Percentiles rank a stretch among this genome's conserved stretches.
Conservation (phyloP, 2,888 invertebrate species). For the Desoria tigrina region DNA sequence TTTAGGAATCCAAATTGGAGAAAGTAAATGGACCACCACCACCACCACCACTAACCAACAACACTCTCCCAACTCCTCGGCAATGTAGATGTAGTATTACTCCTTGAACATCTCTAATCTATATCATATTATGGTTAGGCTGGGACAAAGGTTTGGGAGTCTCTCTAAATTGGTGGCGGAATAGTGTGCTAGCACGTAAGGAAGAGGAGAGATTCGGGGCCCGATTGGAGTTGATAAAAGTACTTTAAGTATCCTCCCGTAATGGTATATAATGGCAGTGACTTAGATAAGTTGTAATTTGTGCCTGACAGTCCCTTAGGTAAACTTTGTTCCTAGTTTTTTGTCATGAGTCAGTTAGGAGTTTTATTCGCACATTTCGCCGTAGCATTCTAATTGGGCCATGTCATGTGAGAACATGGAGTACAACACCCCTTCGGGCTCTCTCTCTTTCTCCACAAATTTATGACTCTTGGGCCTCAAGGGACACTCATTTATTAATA, state of each 20-base stretch:
- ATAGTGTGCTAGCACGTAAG: too few species aligned
- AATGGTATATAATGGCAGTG: slow-evolving; percentile 48
- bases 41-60: too few species aligned
- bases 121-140: too few species aligned
- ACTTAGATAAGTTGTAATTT: slow-evolving; percentile 54
- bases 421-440: slow-evolving; percentile 21
- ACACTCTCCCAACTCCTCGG: too few species aligned
- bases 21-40: background rate
- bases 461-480: slow-evolving; percentile 52
- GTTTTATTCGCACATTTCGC: slow-evolving; percentile 48
- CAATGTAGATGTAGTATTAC: too few species aligned
- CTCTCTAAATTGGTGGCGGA: too few species aligned
- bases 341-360: slow-evolving; percentile 48
- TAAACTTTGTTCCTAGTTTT: slow-evolving; percentile 51
- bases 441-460: slow-evolving; percentile 47
- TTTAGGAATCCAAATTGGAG: background rate
- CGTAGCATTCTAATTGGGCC: slow-evolving; percentile 45
- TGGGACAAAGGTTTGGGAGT: too few species aligned
- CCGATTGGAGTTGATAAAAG: slow-evolving; percentile 10
- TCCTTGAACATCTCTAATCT: too few species aligned
- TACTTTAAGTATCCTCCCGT: slow-evolving; percentile 21
- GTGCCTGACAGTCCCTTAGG: slow-evolving; percentile 52
- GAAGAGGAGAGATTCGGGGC: background rate
- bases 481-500: slow-evolving; percentile 55
- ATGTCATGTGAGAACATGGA: slow-evolving; percentile 46